Percentiles rank a stretch among this genome's conserved stretches.
Evolutionary conservation across 2,888 invertebrate species (phyloP).

Genomic region (Dynastes grantii): DNA sequence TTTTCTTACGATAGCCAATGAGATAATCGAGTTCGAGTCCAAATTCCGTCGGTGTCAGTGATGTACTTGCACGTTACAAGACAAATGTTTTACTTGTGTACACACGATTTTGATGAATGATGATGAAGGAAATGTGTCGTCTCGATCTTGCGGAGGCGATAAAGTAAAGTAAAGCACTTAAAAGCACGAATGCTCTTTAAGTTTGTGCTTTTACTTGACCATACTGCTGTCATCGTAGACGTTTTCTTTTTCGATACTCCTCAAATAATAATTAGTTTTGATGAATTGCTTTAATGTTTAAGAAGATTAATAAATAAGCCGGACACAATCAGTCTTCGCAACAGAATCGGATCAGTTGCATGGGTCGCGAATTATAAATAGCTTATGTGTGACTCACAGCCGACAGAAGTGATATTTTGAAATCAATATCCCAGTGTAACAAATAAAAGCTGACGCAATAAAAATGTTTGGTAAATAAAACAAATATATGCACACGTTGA

Average conservation of each 20-base stretch:
- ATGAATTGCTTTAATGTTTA: background rate
- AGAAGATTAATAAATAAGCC: background rate
- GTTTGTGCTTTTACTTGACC: background rate
- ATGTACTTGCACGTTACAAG: background rate
- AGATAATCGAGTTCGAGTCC: background rate
- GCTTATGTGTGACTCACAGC: too few relatives aligned
- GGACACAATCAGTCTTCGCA: too few relatives aligned
- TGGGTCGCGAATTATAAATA: too few relatives aligned
- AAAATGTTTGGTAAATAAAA: too few relatives aligned
- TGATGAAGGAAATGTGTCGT: slow-evolving; percentile 14
- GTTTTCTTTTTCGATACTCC: background rate
- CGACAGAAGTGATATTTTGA: too few relatives aligned
- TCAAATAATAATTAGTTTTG: background rate
- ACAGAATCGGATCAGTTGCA: too few relatives aligned
- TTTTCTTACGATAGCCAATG: slow-evolving; percentile 6
- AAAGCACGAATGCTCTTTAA: background rate
- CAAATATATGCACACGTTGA: too few relatives aligned
- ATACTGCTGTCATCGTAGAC: background rate
- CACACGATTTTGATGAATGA: slow-evolving; percentile 31
- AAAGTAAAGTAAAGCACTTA: background rate
- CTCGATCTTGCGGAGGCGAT: slow-evolving; percentile 7
- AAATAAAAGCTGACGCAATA: too few relatives aligned
- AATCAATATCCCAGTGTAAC: too few relatives aligned
- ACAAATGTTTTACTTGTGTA: slow-evolving; percentile 28
- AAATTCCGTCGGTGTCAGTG: background rate